Percentiles rank a stretch among this genome's conserved stretches.
Conservation (phyloP, 2,888 invertebrate genomes). For the Steinernema hermaphroditum region DNA sequence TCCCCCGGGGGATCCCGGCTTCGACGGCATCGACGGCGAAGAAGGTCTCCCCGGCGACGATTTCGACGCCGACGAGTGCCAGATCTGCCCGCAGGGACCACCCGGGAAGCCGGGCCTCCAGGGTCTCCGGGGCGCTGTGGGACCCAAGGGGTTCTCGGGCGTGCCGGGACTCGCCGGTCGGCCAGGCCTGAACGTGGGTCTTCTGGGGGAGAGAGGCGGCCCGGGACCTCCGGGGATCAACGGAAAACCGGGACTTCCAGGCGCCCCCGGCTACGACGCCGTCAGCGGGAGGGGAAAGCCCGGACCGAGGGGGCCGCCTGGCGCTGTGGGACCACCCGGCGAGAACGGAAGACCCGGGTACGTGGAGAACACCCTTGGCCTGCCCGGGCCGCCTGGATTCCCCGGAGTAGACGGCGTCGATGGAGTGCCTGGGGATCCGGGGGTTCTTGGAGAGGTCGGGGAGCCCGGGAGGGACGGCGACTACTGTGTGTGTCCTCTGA, state of each 20-base stretch:
- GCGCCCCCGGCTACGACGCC: not conserved
- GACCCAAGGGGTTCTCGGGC: not conserved
- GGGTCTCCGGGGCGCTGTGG: constrained; percentile 1
- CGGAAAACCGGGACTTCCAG: not conserved
- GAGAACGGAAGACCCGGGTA: not conserved
- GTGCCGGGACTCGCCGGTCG: not conserved
- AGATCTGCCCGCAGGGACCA: constrained; percentile 4
- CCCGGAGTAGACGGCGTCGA: not conserved
- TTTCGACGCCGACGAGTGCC: not conserved
- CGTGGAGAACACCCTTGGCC: not conserved
- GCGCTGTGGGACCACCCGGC: not conserved
- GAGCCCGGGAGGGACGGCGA: not conserved
- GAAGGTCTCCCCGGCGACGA: constrained; percentile 3
- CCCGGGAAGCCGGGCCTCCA: not conserved
- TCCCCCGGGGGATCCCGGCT: not conserved
- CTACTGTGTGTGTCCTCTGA: not conserved
- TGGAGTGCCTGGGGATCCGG: not conserved
- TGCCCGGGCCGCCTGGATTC: constrained; percentile 1
- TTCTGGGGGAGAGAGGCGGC: not conserved
- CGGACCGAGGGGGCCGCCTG: not conserved
- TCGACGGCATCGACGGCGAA: constrained; percentile 1
- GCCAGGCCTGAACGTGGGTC: not conserved
- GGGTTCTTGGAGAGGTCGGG: not conserved
- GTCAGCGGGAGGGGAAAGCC: not conserved
- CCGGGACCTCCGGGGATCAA: constrained; percentile 10